Percentiles rank a stretch among this genome's conserved stretches.
Evolutionary conservation across 2,888 invertebrate genomes (phyloP).

Genomic region (Drosophila mettleri): DNA sequence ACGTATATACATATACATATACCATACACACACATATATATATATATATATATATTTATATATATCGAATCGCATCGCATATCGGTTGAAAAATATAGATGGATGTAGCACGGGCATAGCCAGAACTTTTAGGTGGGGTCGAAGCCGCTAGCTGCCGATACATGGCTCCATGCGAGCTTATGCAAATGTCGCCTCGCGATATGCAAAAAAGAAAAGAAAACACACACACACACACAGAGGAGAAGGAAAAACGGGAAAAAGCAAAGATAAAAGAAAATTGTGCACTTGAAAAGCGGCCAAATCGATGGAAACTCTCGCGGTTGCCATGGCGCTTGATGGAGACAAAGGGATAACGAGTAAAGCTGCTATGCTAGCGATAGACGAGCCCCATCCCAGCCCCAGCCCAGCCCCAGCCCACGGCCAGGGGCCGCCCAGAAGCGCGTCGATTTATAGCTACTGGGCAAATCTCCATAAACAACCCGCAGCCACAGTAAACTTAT

Average conservation of each 20-base stretch:
- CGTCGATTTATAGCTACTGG: conserved; percentile 25
- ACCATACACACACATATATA: conserved; percentile 19
- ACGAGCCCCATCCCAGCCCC: too few species aligned
- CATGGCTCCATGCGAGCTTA: conserved; percentile 68
- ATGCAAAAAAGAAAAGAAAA: conserved; percentile 40
- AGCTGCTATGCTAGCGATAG: not conserved
- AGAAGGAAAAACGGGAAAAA: not conserved
- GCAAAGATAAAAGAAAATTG: conserved; percentile 24
- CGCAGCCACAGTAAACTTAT: not conserved
- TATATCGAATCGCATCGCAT: conserved; percentile 23
- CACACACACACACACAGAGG: not conserved
- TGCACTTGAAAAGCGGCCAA: conserved; percentile 59
- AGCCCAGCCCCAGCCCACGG: too few species aligned
- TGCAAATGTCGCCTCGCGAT: conserved; percentile 71
- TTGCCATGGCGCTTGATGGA: conserved; percentile 38
- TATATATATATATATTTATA: conserved; percentile 16
- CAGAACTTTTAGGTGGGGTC: conserved; percentile 2
- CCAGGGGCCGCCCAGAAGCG: not conserved
- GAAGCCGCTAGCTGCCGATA: conserved; percentile 27
- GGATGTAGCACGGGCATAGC: conserved; percentile 7
- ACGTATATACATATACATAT: conserved; percentile 24
- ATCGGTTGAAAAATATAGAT: conserved; percentile 47
- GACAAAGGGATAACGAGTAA: conserved; percentile 42
- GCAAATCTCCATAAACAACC: not conserved
- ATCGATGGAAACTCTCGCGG: conserved; percentile 51